Conservation (phyloP, 2,888 invertebrate species). For the Phrixothrix hirtus region DNA sequence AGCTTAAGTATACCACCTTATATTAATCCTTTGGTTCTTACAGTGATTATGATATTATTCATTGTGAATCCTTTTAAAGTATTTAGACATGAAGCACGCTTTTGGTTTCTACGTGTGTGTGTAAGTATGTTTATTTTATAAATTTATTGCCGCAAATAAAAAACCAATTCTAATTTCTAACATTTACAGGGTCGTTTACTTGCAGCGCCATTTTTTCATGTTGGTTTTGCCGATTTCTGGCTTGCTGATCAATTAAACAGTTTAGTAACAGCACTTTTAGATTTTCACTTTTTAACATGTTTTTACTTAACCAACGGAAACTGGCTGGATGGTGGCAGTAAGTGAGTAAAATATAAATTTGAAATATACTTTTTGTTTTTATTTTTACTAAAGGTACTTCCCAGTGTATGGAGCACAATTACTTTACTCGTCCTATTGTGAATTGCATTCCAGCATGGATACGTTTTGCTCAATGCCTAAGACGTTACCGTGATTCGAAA, state of each 20-base stretch:
- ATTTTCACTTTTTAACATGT: conserved; percentile 79
- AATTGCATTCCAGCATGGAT: conserved; percentile 83
- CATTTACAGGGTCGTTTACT: conserved; percentile 63
- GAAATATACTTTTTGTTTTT: no score
- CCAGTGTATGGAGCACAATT: conserved; percentile 38
- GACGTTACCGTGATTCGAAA: conserved; percentile 79
- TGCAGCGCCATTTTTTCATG: conserved; percentile 75
- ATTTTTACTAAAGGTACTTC: no score
- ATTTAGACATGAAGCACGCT: conserved; percentile 74
- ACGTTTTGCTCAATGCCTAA: conserved; percentile 81
- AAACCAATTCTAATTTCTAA: not conserved
- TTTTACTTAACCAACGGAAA: conserved; percentile 69
- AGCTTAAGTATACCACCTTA: conserved; percentile 75
- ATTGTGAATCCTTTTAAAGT: conserved; percentile 77
- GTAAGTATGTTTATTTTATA: conserved; percentile 52
- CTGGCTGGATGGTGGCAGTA: conserved; percentile 60
- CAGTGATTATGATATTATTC: conserved; percentile 68
- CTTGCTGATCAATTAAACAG: conserved; percentile 84
- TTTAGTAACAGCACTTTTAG: conserved; percentile 73
- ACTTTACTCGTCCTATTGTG: conserved; percentile 65
- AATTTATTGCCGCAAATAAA: no score
- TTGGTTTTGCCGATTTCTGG: conserved; percentile 86
- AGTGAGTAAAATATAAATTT: conserved; percentile 14
- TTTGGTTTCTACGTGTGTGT: conserved; percentile 71
- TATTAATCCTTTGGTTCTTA: conserved; percentile 72